Evolutionary conservation across 2,888 invertebrate species (phyloP), one percentile per base, ranked within the genome.

Genomic region (Synergus umbraculus): DNA sequence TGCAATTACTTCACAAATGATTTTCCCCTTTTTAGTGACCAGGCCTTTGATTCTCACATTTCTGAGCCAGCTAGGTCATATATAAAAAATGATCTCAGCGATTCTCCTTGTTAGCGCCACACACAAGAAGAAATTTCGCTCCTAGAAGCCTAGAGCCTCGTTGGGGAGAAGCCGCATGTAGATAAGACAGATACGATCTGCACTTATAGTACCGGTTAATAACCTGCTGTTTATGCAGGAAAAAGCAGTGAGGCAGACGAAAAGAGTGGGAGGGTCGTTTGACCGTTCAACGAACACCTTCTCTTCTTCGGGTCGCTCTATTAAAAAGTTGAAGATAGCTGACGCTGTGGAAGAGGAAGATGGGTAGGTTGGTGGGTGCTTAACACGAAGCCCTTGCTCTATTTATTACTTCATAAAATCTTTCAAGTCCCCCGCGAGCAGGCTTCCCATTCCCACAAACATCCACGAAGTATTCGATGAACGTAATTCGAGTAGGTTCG

Each of bases 181-280:
- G 88, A 90, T 89, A 88, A 88, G 84, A 76, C 77, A 88, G 89
- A 90, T 90, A 89, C 80, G 85, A 89, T 89, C 89, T 86, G 82
- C 79, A 83, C 82, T 83, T 81, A 86, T 85, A 87, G 88, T 85
- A 80, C 82, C 79, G 82, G 87, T 87, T 90, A 88, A 90, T 89
- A 89, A 88, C 87, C 85, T 86, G 86, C 86, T 89, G 88, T 88
- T 90, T 90, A 90, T 88, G 89, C 88, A 87, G 83, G 86, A 88
- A 89, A 89, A 88, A 82, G 78, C 29, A 49, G 22, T 15, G 15
- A 44, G 18, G 5, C 9, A 29, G 49, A 69, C 66, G 67, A 66
- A 63, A 76, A 76, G 49, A 65, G 58, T 9, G 69, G 29, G 29
- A 46, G 65, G 67, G 76, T 60, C 58, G 77, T 66, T 78, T 77